These are phyloP conservation scores for Halictus ligatus DNA, from an alignment of 2,888 invertebrate species.

Conservation along the genomic window DNA sequence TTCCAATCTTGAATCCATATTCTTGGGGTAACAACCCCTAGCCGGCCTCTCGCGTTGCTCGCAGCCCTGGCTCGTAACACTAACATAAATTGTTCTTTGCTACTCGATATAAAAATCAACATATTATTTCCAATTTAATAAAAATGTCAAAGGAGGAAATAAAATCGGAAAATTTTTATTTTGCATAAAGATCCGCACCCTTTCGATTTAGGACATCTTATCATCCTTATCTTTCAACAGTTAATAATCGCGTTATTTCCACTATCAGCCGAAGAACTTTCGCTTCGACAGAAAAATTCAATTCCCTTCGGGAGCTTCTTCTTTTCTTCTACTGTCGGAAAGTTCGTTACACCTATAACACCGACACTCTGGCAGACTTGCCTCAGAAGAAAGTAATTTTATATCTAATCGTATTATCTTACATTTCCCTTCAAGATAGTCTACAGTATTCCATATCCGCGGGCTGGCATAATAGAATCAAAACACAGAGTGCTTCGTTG, in stretches of 20 bases:
- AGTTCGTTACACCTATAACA: not conserved
- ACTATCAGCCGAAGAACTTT: not conserved
- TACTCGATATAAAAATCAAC: too few relatives aligned
- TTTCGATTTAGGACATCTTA: not conserved
- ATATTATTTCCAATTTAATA: not conserved
- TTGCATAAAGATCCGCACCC: too few relatives aligned
- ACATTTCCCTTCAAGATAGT: not conserved
- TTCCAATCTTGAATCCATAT: too few relatives aligned
- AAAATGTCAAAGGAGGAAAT: not conserved
- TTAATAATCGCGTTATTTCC: not conserved
- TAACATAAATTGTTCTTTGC: too few relatives aligned
- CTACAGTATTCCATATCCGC: not conserved
- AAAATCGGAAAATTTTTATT: too few relatives aligned
- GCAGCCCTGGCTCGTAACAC: too few relatives aligned
- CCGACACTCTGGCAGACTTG: not conserved
- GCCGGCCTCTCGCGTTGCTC: too few relatives aligned
- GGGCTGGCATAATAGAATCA: conserved; percentile 30
- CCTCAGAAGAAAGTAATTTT: not conserved
- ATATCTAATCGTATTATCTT: conserved; percentile 17
- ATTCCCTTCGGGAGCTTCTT: not conserved
- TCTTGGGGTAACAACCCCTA: too few relatives aligned
- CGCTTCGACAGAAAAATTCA: not conserved
- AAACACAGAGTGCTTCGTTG: conserved; percentile 3
- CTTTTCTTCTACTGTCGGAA: not conserved
- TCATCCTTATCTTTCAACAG: not conserved